Percentiles rank a stretch among this genome's conserved stretches.
These are phyloP conservation scores for Enteromius anoplus DNA, from an alignment of 2,797 vertebrate genomes.

Conservation along the genomic window DNA sequence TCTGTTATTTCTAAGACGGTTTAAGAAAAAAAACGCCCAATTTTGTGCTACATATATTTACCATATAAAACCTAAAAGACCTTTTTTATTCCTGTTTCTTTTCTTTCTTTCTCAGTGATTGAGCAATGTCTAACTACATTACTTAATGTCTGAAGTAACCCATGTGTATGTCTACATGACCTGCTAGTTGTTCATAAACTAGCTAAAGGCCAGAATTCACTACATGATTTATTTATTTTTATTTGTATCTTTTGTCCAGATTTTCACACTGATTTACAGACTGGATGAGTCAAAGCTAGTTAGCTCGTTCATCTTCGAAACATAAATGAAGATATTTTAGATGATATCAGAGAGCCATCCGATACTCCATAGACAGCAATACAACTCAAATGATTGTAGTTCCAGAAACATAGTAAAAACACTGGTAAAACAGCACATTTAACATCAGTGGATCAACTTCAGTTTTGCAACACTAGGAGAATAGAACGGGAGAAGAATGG, in stretches of 20 bases:
- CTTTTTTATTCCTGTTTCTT: neutral
- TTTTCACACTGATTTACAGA: neutral
- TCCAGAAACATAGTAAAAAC: too few species aligned
- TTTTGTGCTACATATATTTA: neutral
- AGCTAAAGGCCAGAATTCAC: neutral
- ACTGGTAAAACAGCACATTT: too few species aligned
- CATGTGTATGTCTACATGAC: neutral
- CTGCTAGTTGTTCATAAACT: neutral
- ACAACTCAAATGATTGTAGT: too few species aligned
- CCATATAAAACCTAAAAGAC: neutral
- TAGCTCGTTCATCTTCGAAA: too few species aligned
- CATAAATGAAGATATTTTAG: too few species aligned
- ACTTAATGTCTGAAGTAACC: neutral
- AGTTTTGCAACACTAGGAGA: too few species aligned
- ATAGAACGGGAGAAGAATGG: too few species aligned
- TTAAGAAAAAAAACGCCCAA: neutral
- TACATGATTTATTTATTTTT: neutral
- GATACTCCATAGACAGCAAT: too few species aligned
- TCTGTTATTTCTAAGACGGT: neutral
- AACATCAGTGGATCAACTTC: too few species aligned
- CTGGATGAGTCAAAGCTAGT: neutral
- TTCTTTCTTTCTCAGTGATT: neutral
- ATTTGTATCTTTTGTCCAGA: neutral
- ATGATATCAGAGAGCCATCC: too few species aligned
- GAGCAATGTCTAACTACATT: neutral